phyloP scores from a whole-genome alignment of 2,888 invertebrate species.

The Andrena trimmerana region DNA sequence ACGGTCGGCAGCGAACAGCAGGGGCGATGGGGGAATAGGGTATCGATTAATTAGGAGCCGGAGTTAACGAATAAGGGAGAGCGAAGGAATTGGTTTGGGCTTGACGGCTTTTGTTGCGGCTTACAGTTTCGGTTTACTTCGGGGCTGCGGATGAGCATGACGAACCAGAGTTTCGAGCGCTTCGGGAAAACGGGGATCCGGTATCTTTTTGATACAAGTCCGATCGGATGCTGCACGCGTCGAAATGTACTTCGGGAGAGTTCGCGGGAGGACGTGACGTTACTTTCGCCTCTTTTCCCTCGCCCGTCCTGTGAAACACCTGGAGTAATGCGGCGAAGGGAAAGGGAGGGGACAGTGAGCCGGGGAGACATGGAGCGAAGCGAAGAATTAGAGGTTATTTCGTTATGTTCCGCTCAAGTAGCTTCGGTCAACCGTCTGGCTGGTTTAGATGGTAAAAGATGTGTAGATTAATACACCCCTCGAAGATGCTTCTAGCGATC shows the following conservation, averaged over 20 bases:
- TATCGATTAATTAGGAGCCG: background rate
- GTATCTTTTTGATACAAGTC: conserved; percentile 62
- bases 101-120: conserved; percentile 13
- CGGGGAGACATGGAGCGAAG: background rate
- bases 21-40: conserved; percentile 1
- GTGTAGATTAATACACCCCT: conserved; percentile 27
- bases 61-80: background rate
- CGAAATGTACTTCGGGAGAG: conserved; percentile 19
- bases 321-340: background rate
- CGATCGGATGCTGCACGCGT: conserved; percentile 30
- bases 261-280: conserved; percentile 8
- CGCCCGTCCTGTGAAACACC: background rate
- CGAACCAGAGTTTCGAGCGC: conserved; percentile 28
- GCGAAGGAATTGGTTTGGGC: background rate
- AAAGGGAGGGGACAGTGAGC: background rate
- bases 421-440: conserved; percentile 20
- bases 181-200: conserved; percentile 46
- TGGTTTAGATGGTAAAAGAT: conserved; percentile 32
- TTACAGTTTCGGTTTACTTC: conserved; percentile 21
- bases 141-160: conserved; percentile 32
- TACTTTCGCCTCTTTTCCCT: background rate
- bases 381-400: conserved; percentile 20
- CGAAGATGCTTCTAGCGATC: conserved; percentile 26
- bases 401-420: conserved; percentile 54
- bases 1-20: conserved; percentile 14